Conservation (phyloP, 1,140 invertebrate species). For the Phthorimaea operculella region DNA sequence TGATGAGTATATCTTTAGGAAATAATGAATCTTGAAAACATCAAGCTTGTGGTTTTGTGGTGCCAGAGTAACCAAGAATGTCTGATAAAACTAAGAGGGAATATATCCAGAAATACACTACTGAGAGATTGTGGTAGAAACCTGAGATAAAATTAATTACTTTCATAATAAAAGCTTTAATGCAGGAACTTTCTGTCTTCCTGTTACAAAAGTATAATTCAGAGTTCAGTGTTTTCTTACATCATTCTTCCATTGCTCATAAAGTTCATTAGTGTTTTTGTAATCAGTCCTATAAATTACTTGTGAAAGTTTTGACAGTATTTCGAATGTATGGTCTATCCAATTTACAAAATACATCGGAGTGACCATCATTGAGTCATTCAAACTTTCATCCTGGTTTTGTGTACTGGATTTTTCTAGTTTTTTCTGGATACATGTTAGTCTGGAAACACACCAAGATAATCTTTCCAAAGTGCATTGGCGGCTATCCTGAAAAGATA, state of each 20-base stretch:
- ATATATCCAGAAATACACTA: too few relatives aligned
- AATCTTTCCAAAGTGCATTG: constrained; percentile 44
- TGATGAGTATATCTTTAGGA: too few relatives aligned
- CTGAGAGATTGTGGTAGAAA: too few relatives aligned
- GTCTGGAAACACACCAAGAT: constrained; percentile 44
- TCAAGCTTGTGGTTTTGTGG: too few relatives aligned
- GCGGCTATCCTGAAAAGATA: constrained; percentile 43
- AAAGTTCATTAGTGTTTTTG: constrained; percentile 25
- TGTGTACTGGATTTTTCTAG: constrained; percentile 19
- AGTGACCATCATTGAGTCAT: constrained; percentile 32
- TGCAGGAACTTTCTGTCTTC: too few relatives aligned
- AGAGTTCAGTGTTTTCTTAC: constrained; percentile 22
- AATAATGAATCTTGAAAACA: too few relatives aligned
- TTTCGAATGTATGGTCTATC: constrained; percentile 60
- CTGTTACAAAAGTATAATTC: too few relatives aligned
- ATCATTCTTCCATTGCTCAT: constrained; percentile 35
- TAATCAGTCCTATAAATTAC: constrained; percentile 40
- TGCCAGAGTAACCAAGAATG: too few relatives aligned
- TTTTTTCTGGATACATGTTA: constrained; percentile 32
- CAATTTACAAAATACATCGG: constrained; percentile 62
- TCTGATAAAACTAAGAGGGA: too few relatives aligned
- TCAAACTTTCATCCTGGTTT: constrained; percentile 12
- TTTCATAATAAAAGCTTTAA: too few relatives aligned
- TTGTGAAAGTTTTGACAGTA: constrained; percentile 39
- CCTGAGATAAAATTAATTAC: too few relatives aligned